phyloP scores from a whole-genome alignment of 2,888 invertebrate species.

The Hirtodrosophila confusa region DNA sequence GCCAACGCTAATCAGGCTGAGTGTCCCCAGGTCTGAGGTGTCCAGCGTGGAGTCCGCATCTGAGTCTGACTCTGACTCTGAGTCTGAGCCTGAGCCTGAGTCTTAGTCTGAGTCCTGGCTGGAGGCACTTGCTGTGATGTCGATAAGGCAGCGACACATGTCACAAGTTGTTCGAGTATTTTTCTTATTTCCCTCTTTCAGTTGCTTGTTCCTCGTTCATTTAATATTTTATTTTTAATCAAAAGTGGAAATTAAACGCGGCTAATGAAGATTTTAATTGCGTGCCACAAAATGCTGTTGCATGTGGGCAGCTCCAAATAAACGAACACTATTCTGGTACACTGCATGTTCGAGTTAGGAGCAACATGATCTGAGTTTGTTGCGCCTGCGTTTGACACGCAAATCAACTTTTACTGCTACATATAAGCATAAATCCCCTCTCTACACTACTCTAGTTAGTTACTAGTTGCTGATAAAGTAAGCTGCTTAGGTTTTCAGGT shows the following conservation, averaged over 20 bases:
- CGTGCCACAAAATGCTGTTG: constrained; percentile 60
- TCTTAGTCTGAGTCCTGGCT: constrained; percentile 41
- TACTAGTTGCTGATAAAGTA: constrained; percentile 29
- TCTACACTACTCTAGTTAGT: constrained; percentile 6
- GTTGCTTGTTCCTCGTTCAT: constrained; percentile 6
- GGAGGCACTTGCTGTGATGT: constrained; percentile 49
- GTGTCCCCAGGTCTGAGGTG: constrained; percentile 30
- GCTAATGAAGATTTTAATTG: constrained; percentile 80
- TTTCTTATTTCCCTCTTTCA: constrained; percentile 9
- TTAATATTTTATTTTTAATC: constrained; percentile 67
- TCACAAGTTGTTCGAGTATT: constrained; percentile 63
- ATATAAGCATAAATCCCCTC: neutral
- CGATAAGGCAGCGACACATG: constrained; percentile 76
- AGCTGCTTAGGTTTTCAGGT: constrained; percentile 55
- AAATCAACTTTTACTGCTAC: constrained; percentile 38
- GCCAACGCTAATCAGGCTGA: constrained; percentile 74
- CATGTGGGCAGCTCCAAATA: constrained; percentile 59
- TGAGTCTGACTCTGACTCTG: neutral
- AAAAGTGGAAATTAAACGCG: constrained; percentile 81
- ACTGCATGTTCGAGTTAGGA: constrained; percentile 28
- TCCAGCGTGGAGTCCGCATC: constrained; percentile 10
- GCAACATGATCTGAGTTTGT: constrained; percentile 63
- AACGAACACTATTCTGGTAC: constrained; percentile 16
- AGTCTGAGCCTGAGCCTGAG: neutral
- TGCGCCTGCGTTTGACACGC: constrained; percentile 45